These are phyloP conservation scores for Callithrix jacchus DNA, from an alignment of 2,113 vertebrate species.

Conservation along the genomic window DNA sequence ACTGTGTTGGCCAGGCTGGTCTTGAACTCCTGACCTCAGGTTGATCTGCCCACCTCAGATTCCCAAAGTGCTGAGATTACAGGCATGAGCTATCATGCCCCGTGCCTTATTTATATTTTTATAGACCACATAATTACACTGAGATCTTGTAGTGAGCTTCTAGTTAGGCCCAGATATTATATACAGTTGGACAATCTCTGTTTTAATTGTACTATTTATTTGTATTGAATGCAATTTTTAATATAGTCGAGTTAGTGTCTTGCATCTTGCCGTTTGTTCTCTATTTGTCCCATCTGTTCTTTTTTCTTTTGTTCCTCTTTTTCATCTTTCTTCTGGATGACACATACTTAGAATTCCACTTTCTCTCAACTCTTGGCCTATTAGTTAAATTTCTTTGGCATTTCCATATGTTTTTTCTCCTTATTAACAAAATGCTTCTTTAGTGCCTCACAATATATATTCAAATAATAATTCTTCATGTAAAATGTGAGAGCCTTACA, in stretches of 20 bases:
- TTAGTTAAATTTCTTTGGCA: not conserved
- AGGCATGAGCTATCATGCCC: too few species aligned
- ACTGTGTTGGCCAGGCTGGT: too few species aligned
- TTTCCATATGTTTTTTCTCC: not conserved
- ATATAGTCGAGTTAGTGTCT: not conserved
- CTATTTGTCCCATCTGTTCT: not conserved
- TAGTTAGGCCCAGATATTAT: not conserved
- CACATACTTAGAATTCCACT: not conserved
- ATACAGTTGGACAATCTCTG: not conserved
- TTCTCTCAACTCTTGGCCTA: not conserved
- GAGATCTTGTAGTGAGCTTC: not conserved
- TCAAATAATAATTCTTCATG: not conserved
- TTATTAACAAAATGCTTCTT: not conserved
- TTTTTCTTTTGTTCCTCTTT: not conserved
- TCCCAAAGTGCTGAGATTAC: too few species aligned
- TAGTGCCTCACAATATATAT: not conserved
- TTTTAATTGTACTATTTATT: not conserved
- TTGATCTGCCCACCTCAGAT: too few species aligned
- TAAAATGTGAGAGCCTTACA: not conserved
- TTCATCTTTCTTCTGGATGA: not conserved
- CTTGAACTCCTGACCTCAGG: not conserved
- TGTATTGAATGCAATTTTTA: not conserved
- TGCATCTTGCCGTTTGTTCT: too few species aligned
- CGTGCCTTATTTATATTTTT: not conserved
- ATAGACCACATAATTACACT: not conserved